These are phyloP conservation scores for Excalfactoria chinensis DNA, from an alignment of 2,113 vertebrate species.

Conservation along the genomic window DNA sequence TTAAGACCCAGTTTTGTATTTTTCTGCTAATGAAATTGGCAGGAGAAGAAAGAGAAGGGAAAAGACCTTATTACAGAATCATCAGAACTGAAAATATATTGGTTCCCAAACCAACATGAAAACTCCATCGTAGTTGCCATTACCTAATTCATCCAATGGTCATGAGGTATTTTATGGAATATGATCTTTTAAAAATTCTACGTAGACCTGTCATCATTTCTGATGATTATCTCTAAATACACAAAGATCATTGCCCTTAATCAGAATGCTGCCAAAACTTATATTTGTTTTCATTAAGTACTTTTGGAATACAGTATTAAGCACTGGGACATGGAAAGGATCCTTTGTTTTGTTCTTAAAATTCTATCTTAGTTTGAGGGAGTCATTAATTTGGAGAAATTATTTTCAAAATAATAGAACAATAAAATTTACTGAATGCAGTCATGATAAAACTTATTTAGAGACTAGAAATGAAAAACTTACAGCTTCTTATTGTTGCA, in stretches of 20 bases:
- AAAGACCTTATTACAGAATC: not conserved
- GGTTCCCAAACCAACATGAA: not conserved
- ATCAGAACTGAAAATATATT: not conserved
- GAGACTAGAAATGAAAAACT: not conserved
- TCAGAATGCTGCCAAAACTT: not conserved
- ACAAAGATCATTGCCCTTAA: not conserved
- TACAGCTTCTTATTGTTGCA: not conserved
- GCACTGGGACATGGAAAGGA: not conserved
- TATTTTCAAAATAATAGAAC: not conserved
- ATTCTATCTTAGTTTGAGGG: not conserved
- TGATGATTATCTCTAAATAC: not conserved
- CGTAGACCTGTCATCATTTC: not conserved
- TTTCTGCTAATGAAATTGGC: not conserved
- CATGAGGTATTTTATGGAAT: not conserved
- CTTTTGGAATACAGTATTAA: constrained; percentile 13
- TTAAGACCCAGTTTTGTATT: not conserved
- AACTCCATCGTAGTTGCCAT: not conserved
- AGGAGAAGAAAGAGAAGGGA: not conserved
- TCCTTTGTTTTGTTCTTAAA: constrained; percentile 1
- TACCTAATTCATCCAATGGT: not conserved
- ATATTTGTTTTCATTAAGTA: not conserved
- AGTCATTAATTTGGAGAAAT: constrained; percentile 1
- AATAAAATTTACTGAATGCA: not conserved
- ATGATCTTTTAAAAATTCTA: not conserved
- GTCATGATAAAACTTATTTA: not conserved